These are phyloP conservation scores for Yponomeuta sedellus DNA, from an alignment of 2,888 invertebrate species.

Conservation along the genomic window DNA sequence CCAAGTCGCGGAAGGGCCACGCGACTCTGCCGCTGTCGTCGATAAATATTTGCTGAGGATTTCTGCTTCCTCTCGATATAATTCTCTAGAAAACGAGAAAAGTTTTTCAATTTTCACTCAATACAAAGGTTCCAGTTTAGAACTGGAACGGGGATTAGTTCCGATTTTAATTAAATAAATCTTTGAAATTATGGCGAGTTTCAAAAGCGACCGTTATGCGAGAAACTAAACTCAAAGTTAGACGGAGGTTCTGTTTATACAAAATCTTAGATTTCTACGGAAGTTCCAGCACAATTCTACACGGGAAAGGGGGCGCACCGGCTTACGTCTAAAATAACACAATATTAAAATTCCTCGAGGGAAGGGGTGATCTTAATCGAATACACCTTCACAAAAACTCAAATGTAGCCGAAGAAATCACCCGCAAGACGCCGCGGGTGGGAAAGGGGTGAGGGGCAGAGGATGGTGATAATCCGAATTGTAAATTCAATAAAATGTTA, in stretches of 20 bases:
- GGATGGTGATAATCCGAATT: constrained; percentile 40
- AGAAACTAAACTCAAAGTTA: neutral
- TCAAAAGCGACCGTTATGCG: neutral
- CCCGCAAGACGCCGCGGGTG: neutral
- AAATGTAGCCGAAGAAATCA: constrained; percentile 26
- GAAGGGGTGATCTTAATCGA: constrained; percentile 12
- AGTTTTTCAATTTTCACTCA: constrained; percentile 69
- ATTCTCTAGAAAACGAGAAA: constrained; percentile 64
- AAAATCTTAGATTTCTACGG: neutral
- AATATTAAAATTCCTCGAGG: constrained; percentile 1
- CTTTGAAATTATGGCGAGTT: constrained; percentile 22
- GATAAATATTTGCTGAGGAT: constrained; percentile 66
- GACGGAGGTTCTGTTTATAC: neutral
- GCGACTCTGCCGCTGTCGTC: constrained; percentile 37
- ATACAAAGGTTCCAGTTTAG: constrained; percentile 43
- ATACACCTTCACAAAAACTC: constrained; percentile 26
- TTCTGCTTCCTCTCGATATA: constrained; percentile 50
- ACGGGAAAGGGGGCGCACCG: neutral
- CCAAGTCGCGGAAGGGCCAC: constrained; percentile 11
- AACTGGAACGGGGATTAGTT: constrained; percentile 43
- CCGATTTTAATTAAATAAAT: constrained; percentile 51
- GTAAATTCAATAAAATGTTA: constrained; percentile 50
- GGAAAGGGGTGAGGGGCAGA: constrained; percentile 19
- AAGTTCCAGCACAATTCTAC: neutral
- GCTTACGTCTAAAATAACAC: neutral